These are phyloP conservation scores for Sebastolobus altivelis DNA, from an alignment of 2,797 vertebrate genomes.

Conservation along the genomic window DNA sequence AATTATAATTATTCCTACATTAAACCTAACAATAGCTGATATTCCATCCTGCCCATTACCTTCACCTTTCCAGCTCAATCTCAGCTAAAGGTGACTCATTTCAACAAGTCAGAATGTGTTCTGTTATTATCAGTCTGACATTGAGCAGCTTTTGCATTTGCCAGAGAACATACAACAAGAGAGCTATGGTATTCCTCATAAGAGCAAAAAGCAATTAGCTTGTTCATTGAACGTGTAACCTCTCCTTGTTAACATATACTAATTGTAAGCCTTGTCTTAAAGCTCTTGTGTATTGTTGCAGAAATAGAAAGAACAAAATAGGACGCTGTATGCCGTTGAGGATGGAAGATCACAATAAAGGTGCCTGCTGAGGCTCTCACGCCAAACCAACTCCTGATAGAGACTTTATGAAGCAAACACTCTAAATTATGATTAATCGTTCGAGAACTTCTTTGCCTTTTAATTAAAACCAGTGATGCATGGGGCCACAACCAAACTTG, in stretches of 20 bases:
- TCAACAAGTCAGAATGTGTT: background rate
- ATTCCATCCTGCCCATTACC: background rate
- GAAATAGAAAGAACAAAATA: conserved; percentile 49
- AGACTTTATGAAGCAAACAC: conserved; percentile 33
- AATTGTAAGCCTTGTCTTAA: conserved; percentile 54
- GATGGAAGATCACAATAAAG: conserved; percentile 34
- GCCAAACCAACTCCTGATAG: conserved; percentile 22
- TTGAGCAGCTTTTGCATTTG: conserved; percentile 18
- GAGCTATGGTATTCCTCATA: conserved; percentile 26
- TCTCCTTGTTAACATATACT: conserved; percentile 51
- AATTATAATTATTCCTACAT: background rate
- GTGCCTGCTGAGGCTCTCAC: conserved; percentile 27
- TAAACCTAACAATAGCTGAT: background rate
- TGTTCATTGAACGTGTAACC: conserved; percentile 49
- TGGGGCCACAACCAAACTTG: conserved; percentile 45
- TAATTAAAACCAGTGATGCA: conserved; percentile 72
- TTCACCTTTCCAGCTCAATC: background rate
- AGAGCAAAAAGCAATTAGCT: conserved; percentile 59
- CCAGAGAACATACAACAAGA: conserved; percentile 15
- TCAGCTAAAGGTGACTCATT: background rate
- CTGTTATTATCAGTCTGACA: background rate
- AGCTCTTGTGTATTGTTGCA: conserved; percentile 50
- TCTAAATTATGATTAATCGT: conserved; percentile 69
- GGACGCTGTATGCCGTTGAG: background rate
- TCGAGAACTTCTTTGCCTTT: conserved; percentile 61